Evolutionary conservation across 2,888 invertebrate species (phyloP).

Genomic region (Aphelenchoides bicaudatus): DNA sequence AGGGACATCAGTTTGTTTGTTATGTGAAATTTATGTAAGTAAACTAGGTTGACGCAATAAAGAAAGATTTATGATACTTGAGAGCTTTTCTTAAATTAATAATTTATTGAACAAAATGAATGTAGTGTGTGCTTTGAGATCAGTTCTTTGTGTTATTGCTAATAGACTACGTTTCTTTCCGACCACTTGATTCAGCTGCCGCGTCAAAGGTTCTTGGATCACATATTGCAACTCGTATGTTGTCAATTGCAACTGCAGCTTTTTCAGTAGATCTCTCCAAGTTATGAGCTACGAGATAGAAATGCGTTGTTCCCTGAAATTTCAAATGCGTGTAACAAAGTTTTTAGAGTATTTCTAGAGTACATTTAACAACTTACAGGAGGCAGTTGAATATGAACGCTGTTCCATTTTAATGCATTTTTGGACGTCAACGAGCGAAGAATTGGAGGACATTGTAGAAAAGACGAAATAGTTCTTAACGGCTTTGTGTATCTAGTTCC

Average conservation of each 20-base stretch:
- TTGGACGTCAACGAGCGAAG: conserved; percentile 53
- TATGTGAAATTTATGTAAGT: too few relatives aligned
- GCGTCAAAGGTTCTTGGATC: conserved; percentile 34
- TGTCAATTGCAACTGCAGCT: conserved; percentile 56
- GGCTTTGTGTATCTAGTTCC: conserved; percentile 50
- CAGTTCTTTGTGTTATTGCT: too few relatives aligned
- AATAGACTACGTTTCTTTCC: too few relatives aligned
- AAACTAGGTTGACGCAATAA: too few relatives aligned
- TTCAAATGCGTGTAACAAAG: background rate
- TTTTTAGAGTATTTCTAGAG: background rate
- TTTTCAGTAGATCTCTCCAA: conserved; percentile 44
- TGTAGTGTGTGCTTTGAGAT: too few relatives aligned
- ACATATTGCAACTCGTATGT: conserved; percentile 57
- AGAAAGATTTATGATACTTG: too few relatives aligned
- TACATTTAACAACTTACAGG: conserved; percentile 49
- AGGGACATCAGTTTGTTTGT: too few relatives aligned
- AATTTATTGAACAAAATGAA: too few relatives aligned
- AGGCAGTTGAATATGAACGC: conserved; percentile 55
- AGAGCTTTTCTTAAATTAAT: too few relatives aligned
- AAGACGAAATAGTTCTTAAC: conserved; percentile 48
- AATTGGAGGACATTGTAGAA: conserved; percentile 56
- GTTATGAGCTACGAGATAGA: conserved; percentile 57
- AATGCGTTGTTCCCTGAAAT: too few relatives aligned
- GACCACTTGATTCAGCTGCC: background rate
- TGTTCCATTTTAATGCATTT: conserved; percentile 57